Percentiles rank a stretch among this genome's conserved stretches.
These are phyloP conservation scores for Chaetophractus vellerosus DNA, from an alignment of 2,797 vertebrate genomes.

Conservation along the genomic window DNA sequence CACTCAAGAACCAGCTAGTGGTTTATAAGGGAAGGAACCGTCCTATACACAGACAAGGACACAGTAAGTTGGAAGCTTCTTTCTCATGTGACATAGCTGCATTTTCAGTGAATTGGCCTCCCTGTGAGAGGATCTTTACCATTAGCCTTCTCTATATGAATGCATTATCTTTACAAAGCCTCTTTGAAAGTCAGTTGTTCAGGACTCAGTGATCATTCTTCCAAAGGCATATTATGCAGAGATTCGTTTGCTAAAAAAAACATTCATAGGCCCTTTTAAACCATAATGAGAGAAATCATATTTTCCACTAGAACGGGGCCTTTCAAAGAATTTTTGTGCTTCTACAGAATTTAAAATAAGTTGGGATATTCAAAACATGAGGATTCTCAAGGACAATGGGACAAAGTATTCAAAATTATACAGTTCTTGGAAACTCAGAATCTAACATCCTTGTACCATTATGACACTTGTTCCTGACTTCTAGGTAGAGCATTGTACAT, in stretches of 20 bases:
- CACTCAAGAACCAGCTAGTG: neutral
- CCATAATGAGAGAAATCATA: neutral
- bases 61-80: neutral
- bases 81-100: neutral
- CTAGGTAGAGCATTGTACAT: neutral
- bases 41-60: neutral
- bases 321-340: neutral
- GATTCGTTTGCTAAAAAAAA: constrained; percentile 21
- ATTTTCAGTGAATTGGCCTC: constrained; percentile 46
- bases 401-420: constrained; percentile 53
- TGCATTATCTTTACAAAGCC: neutral
- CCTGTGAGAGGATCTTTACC: neutral
- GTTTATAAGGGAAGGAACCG: neutral
- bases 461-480: constrained; percentile 1
- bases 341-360: constrained; percentile 55
- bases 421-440: constrained; percentile 1
- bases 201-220: neutral
- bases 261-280: constrained; percentile 10
- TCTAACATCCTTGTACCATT: constrained; percentile 3
- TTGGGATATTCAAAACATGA: constrained; percentile 18
- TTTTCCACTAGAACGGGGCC: neutral
- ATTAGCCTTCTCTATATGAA: neutral
- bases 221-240: constrained; percentile 9
- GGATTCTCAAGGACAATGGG: neutral
- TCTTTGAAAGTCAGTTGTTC: constrained; percentile 1